phyloP scores from a whole-genome alignment of 2,888 invertebrate genomes.

The Cephus nigrinus region DNA sequence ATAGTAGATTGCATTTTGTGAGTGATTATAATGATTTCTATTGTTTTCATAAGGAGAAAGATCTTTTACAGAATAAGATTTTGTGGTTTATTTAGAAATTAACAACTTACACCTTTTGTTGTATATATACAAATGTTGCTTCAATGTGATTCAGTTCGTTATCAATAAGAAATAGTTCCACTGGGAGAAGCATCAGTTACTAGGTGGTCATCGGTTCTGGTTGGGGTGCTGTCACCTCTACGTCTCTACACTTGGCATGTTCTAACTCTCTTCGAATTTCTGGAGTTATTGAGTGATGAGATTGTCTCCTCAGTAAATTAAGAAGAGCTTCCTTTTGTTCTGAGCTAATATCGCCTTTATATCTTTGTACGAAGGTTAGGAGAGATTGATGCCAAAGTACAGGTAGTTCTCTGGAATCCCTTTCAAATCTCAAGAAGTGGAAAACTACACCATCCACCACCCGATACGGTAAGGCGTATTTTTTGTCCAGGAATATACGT shows the following conservation, averaged over 20 bases:
- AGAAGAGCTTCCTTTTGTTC: constrained; percentile 92
- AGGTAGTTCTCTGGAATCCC: constrained; percentile 86
- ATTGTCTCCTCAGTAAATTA: constrained; percentile 80
- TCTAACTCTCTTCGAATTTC: constrained; percentile 91
- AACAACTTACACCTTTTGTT: background rate
- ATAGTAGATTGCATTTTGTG: background rate
- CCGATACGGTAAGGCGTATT: constrained; percentile 95
- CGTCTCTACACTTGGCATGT: constrained; percentile 83
- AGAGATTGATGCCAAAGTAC: constrained; percentile 98
- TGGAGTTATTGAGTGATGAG: constrained; percentile 78
- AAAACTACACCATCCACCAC: constrained; percentile 95
- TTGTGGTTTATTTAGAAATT: background rate
- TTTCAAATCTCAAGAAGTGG: constrained; percentile 92
- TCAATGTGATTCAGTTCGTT: background rate
- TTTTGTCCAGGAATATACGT: constrained; percentile 94
- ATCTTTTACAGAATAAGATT: background rate
- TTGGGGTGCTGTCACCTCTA: constrained; percentile 68
- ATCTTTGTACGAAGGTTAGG: constrained; percentile 92
- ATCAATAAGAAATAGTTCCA: no score
- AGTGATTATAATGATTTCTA: no score
- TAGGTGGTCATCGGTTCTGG: constrained; percentile 44
- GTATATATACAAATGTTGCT: background rate
- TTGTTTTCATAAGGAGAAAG: no score
- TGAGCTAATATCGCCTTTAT: constrained; percentile 92
- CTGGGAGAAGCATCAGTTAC: constrained; percentile 2